Base-by-base conservation (phyloP, 2,113 vertebrate species). In the Rostratula benghalensis region DNA sequence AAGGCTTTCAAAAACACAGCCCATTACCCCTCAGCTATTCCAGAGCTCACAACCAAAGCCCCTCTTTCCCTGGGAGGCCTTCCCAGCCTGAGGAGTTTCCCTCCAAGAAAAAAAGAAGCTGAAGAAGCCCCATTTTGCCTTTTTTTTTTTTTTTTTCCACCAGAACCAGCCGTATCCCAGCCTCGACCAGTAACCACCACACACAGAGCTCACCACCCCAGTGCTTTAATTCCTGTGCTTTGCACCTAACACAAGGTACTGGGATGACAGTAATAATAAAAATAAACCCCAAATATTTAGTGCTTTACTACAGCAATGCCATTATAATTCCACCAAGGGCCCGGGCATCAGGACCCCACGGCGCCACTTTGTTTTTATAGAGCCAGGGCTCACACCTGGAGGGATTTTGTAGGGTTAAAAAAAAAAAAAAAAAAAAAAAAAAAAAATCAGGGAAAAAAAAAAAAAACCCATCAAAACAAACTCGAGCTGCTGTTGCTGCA, bases 401-500 rank as follows among this genome's bases (percentile, higher is more conserved):
- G 37, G 37, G 13, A 21, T 60, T 27, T 60, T 60, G 7, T 4
- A 7, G 37, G 46, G 37, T 16, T 45, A 33, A 56, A 33, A 30
- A 30, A 57, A 13, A 57, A 20, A 43, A 43, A 43, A 30, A 57
- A 13, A 57, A 20, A 43, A 43, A 43, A 33, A 56, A 33, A 30
- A 30, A 57, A 13, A 57, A 20, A 43, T n/a, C n/a, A n/a, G n/a
- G n/a, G n/a, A 43, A 43, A 33, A 56, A 33, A 30, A 30, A 57
- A 13, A 57, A 20, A 43, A 43, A 43, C n/a, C n/a, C n/a, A n/a
- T n/a, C 43, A 13, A 43, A 43, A 43, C 43, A 13, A 43, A 13
- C 8, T 16, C 27, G 0, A 68, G 74, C 50, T 0, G 0, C 61
- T 4, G 3, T 3, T 3, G 3, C 23, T 0, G 4, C 1, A 19